These are phyloP conservation scores for Erethizon dorsatum DNA, from an alignment of 2,797 vertebrate species.

Conservation along the genomic window DNA sequence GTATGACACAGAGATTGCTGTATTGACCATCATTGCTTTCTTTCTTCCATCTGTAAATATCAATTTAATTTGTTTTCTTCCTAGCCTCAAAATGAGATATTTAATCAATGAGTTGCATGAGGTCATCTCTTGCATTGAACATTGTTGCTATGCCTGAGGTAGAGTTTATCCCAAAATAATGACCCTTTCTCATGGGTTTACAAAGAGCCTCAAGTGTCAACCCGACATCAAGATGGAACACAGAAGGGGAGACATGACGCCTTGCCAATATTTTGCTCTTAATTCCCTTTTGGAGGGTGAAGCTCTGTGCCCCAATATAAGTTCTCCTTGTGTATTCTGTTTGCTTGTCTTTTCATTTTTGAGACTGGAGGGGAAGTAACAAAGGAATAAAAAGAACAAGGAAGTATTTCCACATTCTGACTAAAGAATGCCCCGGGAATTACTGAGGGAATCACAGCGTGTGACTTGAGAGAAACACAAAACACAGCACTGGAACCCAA, in stretches of 20 bases:
- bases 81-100: background rate
- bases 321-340: background rate
- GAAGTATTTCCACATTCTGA: slow-evolving; percentile 35
- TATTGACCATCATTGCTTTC: background rate
- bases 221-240: background rate
- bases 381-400: background rate
- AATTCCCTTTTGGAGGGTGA: background rate
- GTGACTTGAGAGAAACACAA: background rate
- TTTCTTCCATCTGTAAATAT: slow-evolving; percentile 48
- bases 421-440: background rate
- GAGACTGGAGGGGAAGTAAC: background rate
- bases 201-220: background rate
- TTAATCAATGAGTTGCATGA: background rate
- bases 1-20: background rate
- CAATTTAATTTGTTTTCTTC: slow-evolving; percentile 24
- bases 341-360: background rate
- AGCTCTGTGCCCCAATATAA: background rate
- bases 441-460: background rate
- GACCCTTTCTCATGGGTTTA: background rate
- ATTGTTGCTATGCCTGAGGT: background rate
- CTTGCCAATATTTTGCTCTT: background rate
- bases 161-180: background rate
- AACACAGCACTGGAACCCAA: background rate
- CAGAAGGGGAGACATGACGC: background rate
- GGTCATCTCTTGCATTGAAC: background rate